Base-by-base conservation (phyloP, 2,888 invertebrate genomes). In the Strigamia crassipes region DNA sequence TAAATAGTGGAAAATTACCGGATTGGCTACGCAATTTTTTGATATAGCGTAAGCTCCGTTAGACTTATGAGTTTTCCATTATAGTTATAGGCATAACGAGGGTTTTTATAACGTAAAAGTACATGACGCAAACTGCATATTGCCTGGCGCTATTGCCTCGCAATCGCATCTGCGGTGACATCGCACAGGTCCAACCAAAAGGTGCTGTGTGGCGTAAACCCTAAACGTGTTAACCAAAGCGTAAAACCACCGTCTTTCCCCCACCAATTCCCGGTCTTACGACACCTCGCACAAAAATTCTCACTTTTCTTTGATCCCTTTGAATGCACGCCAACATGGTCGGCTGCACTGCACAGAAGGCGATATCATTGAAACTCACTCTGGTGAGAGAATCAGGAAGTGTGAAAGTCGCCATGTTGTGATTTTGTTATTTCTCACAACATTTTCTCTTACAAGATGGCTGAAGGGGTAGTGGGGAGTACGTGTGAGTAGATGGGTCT, bases 311-410 rank as follows among this genome's bases (percentile, higher is more conserved):
- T 23, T 21, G 15, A 46, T 6, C 10, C 42, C 10, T 46, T 46
- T 61, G 61, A n/a, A 9, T 23, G 23, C 61, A 61, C 61, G 18
- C 61, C 61, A 15, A 21, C 23, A 13, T 18, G 61, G 15, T 61
- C 18, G 61, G 23, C 61, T 61, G 61, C 61, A 61, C 61, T 21
- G 21, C 61, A 61, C 61, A 61, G 61, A 61, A 9, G 61, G 61
- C 18, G 61, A 12, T 61, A n/a, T 61, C 61, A 61, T 61, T 61
- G 61, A 61, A 23, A 61, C 61, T 61, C 61, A 61, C 61, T 61
- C 61, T 61, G 61, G 61, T 61, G 61, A 61, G 61, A 61, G 61
- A 61, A 61, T 61, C 61, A 61, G 61, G 61, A 61, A 61, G 61
- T 61, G 61, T 61, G 61, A 61, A 61, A 61, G 61, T 61, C 61